Conservation (phyloP, 2,113 vertebrate genomes). For the Pristiophorus japonicus region DNA sequence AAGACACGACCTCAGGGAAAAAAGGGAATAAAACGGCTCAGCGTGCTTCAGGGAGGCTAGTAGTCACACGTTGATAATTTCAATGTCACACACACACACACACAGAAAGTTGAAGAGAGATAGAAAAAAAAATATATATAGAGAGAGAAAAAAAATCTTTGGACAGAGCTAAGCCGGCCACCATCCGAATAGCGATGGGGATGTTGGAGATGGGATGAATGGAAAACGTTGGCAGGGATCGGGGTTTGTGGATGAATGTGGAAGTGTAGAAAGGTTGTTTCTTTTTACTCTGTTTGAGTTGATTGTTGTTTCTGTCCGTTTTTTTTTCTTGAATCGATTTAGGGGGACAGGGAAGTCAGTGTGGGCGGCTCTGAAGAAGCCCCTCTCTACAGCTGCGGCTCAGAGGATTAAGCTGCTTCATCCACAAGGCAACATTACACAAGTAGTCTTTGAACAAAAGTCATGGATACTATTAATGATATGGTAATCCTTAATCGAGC, state of each 20-base stretch:
- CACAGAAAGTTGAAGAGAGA: no score
- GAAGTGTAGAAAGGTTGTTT: constrained; percentile 98
- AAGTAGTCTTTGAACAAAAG: constrained; percentile 99
- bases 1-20: constrained; percentile 54
- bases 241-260: constrained; percentile 82
- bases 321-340: constrained; percentile 86
- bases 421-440: constrained; percentile 99
- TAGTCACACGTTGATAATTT: constrained; percentile 42
- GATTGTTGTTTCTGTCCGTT: constrained; percentile 98
- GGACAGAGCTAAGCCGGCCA: constrained; percentile 90
- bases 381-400: constrained; percentile 98
- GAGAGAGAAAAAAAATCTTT: constrained; percentile 48
- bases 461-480: constrained; percentile 99
- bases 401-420: constrained; percentile 94
- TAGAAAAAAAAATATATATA: not conserved
- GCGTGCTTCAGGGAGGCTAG: constrained; percentile 49
- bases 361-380: constrained; percentile 72
- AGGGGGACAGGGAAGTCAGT: constrained; percentile 71
- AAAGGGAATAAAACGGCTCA: constrained; percentile 57
- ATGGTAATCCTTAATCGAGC: constrained; percentile 99
- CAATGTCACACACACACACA: constrained; percentile 1
- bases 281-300: constrained; percentile 89
- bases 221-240: constrained; percentile 81
- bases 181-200: constrained; percentile 84
- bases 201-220: constrained; percentile 83